Conservation (phyloP, 64 coral and sea anemone genomes). For the Stichodactyla helianthus region DNA sequence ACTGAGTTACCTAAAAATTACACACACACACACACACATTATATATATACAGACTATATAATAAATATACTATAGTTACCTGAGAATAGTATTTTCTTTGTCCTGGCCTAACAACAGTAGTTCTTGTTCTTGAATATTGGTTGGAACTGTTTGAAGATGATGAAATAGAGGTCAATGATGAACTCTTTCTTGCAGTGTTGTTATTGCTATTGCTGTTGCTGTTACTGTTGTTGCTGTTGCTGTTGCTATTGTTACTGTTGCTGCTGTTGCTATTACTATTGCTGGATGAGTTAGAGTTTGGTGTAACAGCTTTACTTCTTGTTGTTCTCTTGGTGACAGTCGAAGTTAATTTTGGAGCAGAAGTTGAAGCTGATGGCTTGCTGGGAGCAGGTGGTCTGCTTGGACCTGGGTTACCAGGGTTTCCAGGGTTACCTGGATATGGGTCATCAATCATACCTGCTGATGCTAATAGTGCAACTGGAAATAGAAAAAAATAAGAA, state of each 20-base stretch:
- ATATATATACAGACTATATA: too few species aligned
- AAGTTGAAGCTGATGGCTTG: not conserved
- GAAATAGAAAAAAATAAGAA: not conserved
- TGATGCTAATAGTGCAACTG: constrained; percentile 39
- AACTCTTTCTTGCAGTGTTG: not conserved
- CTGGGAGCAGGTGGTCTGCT: not conserved
- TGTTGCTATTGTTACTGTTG: not conserved
- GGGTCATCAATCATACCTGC: constrained; percentile 16
- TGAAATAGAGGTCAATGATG: not conserved
- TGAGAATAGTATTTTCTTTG: not conserved
- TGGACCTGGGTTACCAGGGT: too few species aligned
- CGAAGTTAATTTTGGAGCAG: not conserved
- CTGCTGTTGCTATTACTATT: not conserved
- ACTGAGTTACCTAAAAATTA: not conserved
- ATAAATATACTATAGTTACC: not conserved
- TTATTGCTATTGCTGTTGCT: not conserved
- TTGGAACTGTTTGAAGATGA: constrained; percentile 21
- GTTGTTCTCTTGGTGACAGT: not conserved
- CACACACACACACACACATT: not conserved
- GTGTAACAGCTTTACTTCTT: not conserved
- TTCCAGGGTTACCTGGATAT: not conserved
- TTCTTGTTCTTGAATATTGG: not conserved
- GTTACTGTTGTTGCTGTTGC: not conserved
- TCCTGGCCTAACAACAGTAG: constrained; percentile 21
- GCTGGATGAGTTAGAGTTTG: not conserved